A percentile compares a stretch with the other conserved stretches of the same genome.
phyloP scores from a whole-genome alignment of 2,797 vertebrate genomes.

The Tenualosa ilisha region DNA sequence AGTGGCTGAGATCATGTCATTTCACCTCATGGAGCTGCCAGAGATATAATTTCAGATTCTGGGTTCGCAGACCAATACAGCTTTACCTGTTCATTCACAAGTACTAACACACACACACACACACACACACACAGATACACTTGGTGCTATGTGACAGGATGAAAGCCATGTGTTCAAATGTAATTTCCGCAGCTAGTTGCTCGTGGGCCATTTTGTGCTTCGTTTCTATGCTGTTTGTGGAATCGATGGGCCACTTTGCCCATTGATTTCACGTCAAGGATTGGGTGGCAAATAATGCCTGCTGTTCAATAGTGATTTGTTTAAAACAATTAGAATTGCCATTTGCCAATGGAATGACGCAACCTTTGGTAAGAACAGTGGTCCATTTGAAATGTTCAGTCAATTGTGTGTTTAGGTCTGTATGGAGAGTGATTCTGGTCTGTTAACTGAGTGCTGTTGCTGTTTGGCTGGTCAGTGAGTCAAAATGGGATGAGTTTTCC shows the following conservation, averaged over 20 bases:
- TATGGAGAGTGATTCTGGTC: not conserved
- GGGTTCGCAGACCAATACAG: not conserved
- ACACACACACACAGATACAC: not conserved
- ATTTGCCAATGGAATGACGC: conserved; percentile 34
- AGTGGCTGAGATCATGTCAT: conserved; percentile 35
- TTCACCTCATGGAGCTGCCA: not conserved
- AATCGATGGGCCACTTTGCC: conserved; percentile 43
- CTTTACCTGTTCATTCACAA: not conserved
- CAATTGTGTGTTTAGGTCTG: not conserved
- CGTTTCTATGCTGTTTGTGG: conserved; percentile 32
- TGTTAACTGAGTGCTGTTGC: not conserved
- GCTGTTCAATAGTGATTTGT: conserved; percentile 47
- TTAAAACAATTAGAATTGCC: conserved; percentile 49
- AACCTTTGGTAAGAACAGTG: conserved; percentile 25
- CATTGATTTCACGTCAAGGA: conserved; percentile 48
- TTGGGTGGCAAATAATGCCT: conserved; percentile 42
- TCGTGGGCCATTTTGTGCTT: conserved; percentile 1
- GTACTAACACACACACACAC: not conserved
- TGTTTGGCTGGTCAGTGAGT: not conserved
- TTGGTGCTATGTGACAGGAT: not conserved
- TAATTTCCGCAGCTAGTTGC: not conserved
- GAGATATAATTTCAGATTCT: not conserved
- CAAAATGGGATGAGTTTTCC: not conserved
- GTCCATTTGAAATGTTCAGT: conserved; percentile 9
- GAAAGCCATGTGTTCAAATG: not conserved